A percentile compares a stretch with the other conserved stretches of the same genome.
phyloP scores from a whole-genome alignment of 2,888 invertebrate genomes.

The Alviniconcha strummeri region DNA sequence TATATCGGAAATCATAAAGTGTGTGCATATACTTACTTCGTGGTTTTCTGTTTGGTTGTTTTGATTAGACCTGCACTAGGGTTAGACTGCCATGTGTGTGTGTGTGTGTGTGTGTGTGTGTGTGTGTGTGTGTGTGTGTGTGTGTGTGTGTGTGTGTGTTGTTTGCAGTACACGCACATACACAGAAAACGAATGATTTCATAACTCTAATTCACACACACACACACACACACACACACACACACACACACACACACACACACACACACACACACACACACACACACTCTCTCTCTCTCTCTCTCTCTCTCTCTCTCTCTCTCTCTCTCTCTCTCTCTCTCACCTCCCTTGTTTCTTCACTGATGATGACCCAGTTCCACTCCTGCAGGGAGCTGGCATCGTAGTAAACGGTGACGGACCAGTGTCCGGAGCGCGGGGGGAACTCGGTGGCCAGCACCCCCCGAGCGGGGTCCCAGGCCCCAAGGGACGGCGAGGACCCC shows the following conservation, averaged over 20 bases:
- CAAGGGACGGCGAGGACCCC: slow-evolving; percentile 21
- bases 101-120: too few species aligned
- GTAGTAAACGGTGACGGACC: slow-evolving; percentile 36
- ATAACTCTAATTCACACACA: background rate
- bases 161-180: background rate
- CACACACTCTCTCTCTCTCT: background rate
- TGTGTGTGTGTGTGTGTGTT: background rate
- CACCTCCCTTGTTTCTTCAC: slow-evolving; percentile 30
- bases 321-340: background rate
- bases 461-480: slow-evolving; percentile 24
- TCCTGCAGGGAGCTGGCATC: slow-evolving; percentile 35
- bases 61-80: background rate
- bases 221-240: slow-evolving; percentile 1
- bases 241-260: slow-evolving; percentile 5
- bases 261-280: slow-evolving; percentile 5
- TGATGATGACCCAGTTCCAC: slow-evolving; percentile 42
- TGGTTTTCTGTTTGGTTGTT: background rate
- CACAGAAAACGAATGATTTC: background rate
- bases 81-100: background rate
- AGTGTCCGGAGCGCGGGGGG: slow-evolving; percentile 39
- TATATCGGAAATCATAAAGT: background rate
- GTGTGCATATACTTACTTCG: background rate
- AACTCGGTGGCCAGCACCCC: slow-evolving; percentile 32
- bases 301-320: background rate
- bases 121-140: too few species aligned